A percentile compares a stretch with the other conserved stretches of the same genome.
Conservation (phyloP, 2,113 vertebrate genomes). For the Labrus mixtus region DNA sequence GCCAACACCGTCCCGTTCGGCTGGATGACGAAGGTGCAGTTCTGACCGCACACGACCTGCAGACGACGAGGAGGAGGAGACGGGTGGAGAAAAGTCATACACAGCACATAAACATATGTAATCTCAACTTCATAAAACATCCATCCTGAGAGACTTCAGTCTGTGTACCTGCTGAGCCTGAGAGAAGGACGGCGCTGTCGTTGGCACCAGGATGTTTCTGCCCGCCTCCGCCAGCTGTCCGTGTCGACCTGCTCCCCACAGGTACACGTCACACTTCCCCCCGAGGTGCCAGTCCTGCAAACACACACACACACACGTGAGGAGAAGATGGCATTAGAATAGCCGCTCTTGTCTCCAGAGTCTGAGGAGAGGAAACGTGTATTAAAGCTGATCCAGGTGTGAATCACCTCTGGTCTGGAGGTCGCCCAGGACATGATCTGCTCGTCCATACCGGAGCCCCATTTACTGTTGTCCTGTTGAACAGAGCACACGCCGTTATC, state of each 20-base stretch:
- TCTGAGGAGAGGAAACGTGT: background rate
- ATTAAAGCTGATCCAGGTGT: background rate
- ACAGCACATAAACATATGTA: background rate
- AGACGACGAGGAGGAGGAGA: background rate
- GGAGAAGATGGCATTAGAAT: background rate
- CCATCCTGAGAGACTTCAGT: too few species aligned
- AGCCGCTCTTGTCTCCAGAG: background rate
- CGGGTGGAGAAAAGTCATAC: background rate
- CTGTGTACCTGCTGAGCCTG: constrained; percentile 94
- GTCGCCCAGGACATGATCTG: constrained; percentile 99
- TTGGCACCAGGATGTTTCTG: constrained; percentile 94
- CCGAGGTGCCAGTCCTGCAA: constrained; percentile 96
- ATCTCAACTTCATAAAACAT: too few species aligned
- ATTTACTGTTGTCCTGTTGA: constrained; percentile 94
- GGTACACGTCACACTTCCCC: constrained; percentile 93
- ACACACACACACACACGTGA: constrained; percentile 14
- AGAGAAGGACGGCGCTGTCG: constrained; percentile 91
- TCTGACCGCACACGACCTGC: constrained; percentile 87
- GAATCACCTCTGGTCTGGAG: constrained; percentile 91
- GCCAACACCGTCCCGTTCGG: constrained; percentile 85
- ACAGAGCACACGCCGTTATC: constrained; percentile 12
- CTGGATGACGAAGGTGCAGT: constrained; percentile 88
- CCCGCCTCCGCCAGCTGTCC: constrained; percentile 97
- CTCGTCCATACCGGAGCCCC: constrained; percentile 95
- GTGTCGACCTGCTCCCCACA: constrained; percentile 96